Evolutionary conservation across 1,140 invertebrate species (phyloP), one percentile per base, ranked within the genome.

Genomic region (Bombus confusus): DNA sequence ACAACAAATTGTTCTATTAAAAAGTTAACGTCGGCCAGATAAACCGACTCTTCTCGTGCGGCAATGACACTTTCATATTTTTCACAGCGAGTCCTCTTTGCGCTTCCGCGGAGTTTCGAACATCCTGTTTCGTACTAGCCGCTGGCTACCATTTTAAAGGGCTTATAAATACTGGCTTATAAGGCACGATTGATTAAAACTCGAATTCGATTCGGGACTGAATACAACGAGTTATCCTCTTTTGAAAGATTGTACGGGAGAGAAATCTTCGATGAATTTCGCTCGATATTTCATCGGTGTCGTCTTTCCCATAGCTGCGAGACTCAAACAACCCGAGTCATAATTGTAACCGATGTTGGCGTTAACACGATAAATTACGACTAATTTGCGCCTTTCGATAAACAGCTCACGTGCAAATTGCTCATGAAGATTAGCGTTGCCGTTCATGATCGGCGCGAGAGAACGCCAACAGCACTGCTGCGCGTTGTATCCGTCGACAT

Each of bases 1-100:
- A 86, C 79, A 89, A 88, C 79, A 89, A 89, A 89, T 89, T 89
- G 88, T 79, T 86, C 85, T 75, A 87, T 79, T 87, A 86, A 89
- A 89, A 89, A 80, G 88, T 88, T 88, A 88, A 87, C 69, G 52
- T 43, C 74, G 41, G 25, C 6, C 64, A 52, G 62, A 68, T 83
- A 77, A 68, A 76, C 41, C 34, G 72, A n/a, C 52, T 15, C 25
- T 34, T 18, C 9, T 31, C 18, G 9, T 0, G 5, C 31, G 4
- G 15, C 2, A 2, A 9, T 8, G 28, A 0, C 18, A 13, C 18
- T 59, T 69, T 47, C 75, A 12, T 77, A 59, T 72, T 71, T 78
- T 78, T 59, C 41, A 28, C 25, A 12, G 28, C 3, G 15, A 18
- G 10, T 12, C n/a, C 31, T 22, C 66, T 66, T 31, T 5, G 10